A percentile compares a stretch with the other conserved stretches of the same genome.
phyloP scores from a whole-genome alignment of 1,140 invertebrate species.

The Sminthurides bifidus region DNA sequence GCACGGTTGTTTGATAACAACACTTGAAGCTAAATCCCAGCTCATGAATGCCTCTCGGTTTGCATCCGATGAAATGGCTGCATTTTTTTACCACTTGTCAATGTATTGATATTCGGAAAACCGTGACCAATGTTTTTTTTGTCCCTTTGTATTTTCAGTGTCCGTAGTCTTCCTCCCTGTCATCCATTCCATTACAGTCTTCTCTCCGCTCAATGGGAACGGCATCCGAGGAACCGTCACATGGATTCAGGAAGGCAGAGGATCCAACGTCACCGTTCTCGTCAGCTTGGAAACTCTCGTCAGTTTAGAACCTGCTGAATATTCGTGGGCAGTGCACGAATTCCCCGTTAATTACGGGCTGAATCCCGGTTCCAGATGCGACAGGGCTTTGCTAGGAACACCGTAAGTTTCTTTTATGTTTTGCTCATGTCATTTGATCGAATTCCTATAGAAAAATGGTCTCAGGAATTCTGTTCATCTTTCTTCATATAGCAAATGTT shows the following conservation, averaged over 20 bases:
- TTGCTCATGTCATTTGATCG: not conserved
- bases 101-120: too few species aligned
- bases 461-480: not conserved
- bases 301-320: constrained; percentile 20
- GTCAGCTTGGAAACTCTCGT: constrained; percentile 24
- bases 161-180: not conserved
- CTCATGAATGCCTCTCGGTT: too few species aligned
- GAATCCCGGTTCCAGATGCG: constrained; percentile 26
- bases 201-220: constrained; percentile 30
- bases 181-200: constrained; percentile 21
- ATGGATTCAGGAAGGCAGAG: constrained; percentile 28
- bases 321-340: constrained; percentile 30
- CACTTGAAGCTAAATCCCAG: too few species aligned
- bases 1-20: too few species aligned
- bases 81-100: too few species aligned
- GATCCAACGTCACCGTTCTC: constrained; percentile 27
- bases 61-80: too few species aligned
- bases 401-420: constrained; percentile 17
- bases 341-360: constrained; percentile 29
- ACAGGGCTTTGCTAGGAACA: constrained; percentile 19
- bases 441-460: not conserved
- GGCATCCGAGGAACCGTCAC: constrained; percentile 30
- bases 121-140: not conserved
- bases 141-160: not conserved
- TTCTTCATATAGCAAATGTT: not conserved